Percentiles rank a stretch among this genome's conserved stretches.
phyloP scores from a whole-genome alignment of 2,113 vertebrate genomes.

The Sapayoa aenigma region DNA sequence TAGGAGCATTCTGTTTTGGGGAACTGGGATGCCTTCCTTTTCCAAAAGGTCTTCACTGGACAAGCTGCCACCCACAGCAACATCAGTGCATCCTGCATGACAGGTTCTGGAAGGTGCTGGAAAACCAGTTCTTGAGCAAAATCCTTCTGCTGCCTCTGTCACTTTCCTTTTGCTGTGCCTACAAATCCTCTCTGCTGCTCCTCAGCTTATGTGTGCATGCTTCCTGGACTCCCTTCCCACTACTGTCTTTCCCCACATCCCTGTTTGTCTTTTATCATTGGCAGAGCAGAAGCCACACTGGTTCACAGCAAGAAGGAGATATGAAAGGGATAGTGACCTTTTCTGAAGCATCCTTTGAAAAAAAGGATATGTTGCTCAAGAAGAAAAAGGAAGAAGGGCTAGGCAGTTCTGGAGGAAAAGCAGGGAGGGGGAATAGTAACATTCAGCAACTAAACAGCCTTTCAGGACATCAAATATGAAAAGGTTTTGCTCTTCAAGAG shows the following conservation, averaged over 20 bases:
- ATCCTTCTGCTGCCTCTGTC: background rate
- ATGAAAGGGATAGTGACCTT: constrained; percentile 67
- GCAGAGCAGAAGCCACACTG: constrained; percentile 21
- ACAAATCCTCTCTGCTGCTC: background rate
- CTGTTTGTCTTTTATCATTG: background rate
- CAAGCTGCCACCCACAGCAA: background rate
- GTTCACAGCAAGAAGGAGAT: constrained; percentile 56
- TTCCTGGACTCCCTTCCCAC: background rate
- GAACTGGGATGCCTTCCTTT: background rate
- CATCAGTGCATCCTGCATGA: background rate
- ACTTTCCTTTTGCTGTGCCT: background rate
- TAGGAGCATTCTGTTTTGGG: background rate
- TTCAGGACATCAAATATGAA: constrained; percentile 57
- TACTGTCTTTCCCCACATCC: background rate
- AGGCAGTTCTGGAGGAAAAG: background rate
- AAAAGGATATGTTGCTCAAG: background rate
- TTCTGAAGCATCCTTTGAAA: constrained; percentile 32
- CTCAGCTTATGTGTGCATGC: fast-evolving
- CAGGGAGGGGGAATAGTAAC: background rate
- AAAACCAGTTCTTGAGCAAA: background rate
- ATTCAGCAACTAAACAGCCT: constrained; percentile 30
- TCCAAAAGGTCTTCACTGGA: background rate
- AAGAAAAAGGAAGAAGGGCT: constrained; percentile 20
- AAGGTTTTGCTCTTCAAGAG: constrained; percentile 49
- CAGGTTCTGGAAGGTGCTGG: background rate